A percentile compares a stretch with the other conserved stretches of the same genome.
phyloP scores from a whole-genome alignment of 2,888 invertebrate genomes.

The Dryococelus australis region DNA sequence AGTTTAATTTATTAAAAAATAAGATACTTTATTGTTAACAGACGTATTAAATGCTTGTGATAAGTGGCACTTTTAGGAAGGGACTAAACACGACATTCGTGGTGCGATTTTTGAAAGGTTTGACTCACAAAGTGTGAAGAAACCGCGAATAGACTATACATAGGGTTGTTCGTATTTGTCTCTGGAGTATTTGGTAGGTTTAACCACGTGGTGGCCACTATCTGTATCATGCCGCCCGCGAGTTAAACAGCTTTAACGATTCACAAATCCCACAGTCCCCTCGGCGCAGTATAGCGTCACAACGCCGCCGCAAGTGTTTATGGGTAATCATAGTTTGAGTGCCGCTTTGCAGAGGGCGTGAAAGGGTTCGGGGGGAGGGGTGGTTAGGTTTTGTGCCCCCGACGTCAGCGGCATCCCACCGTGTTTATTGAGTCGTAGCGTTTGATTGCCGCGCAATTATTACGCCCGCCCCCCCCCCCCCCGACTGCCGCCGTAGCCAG shows the following conservation, averaged over 20 bases:
- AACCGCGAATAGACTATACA: too few species aligned
- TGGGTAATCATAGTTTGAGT: background rate
- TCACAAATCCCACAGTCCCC: background rate
- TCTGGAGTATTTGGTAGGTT: too few species aligned
- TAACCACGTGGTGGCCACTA: too few species aligned
- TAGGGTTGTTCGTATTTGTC: too few species aligned
- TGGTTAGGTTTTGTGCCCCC: background rate
- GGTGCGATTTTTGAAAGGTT: too few species aligned
- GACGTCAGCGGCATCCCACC: background rate
- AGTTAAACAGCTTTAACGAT: background rate
- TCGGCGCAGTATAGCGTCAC: background rate
- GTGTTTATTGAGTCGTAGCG: conserved; percentile 10
- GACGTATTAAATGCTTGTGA: too few species aligned
- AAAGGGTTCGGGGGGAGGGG: background rate
- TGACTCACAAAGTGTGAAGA: too few species aligned
- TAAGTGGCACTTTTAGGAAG: too few species aligned
- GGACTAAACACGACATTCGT: too few species aligned
- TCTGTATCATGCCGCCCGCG: background rate
- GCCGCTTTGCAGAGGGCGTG: background rate
- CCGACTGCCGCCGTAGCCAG: background rate
- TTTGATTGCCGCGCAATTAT: conserved; percentile 10
- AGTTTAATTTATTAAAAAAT: too few species aligned
- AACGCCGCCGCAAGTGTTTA: conserved; percentile 10
- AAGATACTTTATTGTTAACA: too few species aligned
- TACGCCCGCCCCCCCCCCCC: background rate